These are phyloP conservation scores for Diorhabda carinulata DNA, from an alignment of 1,140 invertebrate species.

Conservation along the genomic window DNA sequence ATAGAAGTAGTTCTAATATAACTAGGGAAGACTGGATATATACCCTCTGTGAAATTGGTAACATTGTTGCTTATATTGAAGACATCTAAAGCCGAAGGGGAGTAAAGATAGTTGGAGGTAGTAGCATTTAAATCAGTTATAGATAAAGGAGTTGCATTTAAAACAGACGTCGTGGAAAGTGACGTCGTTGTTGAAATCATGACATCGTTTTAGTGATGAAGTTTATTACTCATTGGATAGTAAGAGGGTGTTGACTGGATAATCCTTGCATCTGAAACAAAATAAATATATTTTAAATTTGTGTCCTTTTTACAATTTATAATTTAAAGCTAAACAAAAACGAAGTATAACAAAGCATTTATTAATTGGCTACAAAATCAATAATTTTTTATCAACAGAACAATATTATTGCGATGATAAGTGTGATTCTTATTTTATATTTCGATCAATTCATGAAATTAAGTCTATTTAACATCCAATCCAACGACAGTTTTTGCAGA, in stretches of 20 bases:
- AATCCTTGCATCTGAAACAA: slow-evolving; percentile 2
- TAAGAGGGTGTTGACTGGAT: not conserved
- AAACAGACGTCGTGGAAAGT: slow-evolving; percentile 29
- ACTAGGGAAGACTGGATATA: slow-evolving; percentile 59
- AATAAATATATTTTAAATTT: not conserved
- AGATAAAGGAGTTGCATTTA: slow-evolving; percentile 24
- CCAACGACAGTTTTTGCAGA: too few relatives aligned
- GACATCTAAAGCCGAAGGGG: slow-evolving; percentile 25
- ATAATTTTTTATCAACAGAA: too few relatives aligned
- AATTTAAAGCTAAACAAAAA: too few relatives aligned
- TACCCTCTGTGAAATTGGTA: slow-evolving; percentile 28
- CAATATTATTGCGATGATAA: too few relatives aligned
- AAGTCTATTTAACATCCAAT: too few relatives aligned
- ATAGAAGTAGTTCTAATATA: slow-evolving; percentile 82
- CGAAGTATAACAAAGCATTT: too few relatives aligned
- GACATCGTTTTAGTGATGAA: slow-evolving; percentile 29
- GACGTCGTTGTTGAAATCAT: slow-evolving; percentile 42
- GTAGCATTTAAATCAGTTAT: slow-evolving; percentile 27
- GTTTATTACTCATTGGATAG: not conserved
- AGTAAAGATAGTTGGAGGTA: slow-evolving; percentile 33
- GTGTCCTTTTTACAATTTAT: too few relatives aligned
- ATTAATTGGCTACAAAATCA: too few relatives aligned
- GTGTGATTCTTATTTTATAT: too few relatives aligned
- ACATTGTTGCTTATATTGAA: slow-evolving; percentile 31
- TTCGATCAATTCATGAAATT: too few relatives aligned